A percentile compares a stretch with the other conserved stretches of the same genome.
Conservation (phyloP, 2,113 vertebrate genomes). For the Ceuthmochares aereus region DNA sequence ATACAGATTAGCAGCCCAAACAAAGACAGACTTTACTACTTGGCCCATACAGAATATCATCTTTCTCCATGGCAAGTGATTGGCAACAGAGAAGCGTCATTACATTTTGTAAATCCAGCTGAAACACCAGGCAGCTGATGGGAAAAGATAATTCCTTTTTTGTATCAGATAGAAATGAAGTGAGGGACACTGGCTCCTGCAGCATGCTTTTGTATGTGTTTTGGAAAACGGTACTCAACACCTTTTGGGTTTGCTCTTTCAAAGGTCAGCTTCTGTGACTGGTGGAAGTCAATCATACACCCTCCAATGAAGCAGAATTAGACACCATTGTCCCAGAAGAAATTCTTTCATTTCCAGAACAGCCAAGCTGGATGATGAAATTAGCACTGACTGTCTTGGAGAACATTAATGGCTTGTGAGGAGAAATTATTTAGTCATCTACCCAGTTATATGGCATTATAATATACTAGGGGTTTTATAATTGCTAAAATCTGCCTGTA, state of each 20-base stretch:
- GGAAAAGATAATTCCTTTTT: background rate
- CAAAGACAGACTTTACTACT: background rate
- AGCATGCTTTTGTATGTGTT: fast-evolving
- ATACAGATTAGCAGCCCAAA: background rate
- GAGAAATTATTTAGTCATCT: background rate
- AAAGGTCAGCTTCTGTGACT: background rate
- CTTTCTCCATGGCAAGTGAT: background rate
- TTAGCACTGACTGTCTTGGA: background rate
- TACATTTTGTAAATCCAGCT: background rate
- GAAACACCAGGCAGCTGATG: background rate
- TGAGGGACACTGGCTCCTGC: background rate
- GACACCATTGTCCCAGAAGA: background rate
- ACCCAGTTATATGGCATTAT: background rate
- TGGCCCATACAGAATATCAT: too few relatives aligned
- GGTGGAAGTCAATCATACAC: background rate
- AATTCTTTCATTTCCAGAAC: background rate
- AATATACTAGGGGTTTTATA: background rate
- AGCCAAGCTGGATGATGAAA: background rate
- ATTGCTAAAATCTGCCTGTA: background rate
- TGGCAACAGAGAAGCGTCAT: background rate
- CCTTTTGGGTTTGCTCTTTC: background rate
- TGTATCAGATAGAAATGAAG: background rate
- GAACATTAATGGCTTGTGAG: background rate
- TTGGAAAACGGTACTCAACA: background rate
- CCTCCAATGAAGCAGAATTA: background rate